Evolutionary conservation across 2,888 invertebrate genomes (phyloP).

Genomic region (Odontothrips loti): DNA sequence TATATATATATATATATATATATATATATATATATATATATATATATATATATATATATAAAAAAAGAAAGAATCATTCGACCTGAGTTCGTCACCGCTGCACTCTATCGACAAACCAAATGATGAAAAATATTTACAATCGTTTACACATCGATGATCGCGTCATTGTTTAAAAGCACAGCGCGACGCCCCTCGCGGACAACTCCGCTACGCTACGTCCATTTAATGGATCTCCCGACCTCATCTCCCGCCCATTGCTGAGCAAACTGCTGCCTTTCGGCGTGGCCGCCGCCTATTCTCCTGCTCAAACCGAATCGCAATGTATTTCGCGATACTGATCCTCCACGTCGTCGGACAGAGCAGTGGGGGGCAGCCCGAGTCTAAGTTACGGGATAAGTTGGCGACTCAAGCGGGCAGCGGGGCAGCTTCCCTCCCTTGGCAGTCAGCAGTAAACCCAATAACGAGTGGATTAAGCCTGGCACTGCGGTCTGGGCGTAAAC

Average conservation of each 20-base stretch:
- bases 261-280: not conserved
- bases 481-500: not conserved
- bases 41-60: too few relatives aligned
- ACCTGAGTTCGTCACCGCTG: too few relatives aligned
- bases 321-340: not conserved
- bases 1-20: too few relatives aligned
- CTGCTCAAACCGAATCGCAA: not conserved
- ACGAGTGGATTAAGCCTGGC: slow-evolving; percentile 21
- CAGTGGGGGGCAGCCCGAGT: not conserved
- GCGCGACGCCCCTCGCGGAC: too few relatives aligned
- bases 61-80: too few relatives aligned
- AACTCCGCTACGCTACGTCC: too few relatives aligned
- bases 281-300: too few relatives aligned
- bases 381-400: not conserved
- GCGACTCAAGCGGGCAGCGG: not conserved
- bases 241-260: not conserved
- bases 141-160: too few relatives aligned
- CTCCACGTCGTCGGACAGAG: not conserved
- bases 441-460: slow-evolving; percentile 14
- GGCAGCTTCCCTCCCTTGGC: not conserved
- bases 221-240: not conserved
- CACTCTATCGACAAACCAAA: too few relatives aligned
- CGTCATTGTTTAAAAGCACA: too few relatives aligned
- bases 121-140: too few relatives aligned
- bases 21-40: too few relatives aligned